Base-by-base conservation (phyloP, 2,888 invertebrate genomes). In the Arge pagana region DNA sequence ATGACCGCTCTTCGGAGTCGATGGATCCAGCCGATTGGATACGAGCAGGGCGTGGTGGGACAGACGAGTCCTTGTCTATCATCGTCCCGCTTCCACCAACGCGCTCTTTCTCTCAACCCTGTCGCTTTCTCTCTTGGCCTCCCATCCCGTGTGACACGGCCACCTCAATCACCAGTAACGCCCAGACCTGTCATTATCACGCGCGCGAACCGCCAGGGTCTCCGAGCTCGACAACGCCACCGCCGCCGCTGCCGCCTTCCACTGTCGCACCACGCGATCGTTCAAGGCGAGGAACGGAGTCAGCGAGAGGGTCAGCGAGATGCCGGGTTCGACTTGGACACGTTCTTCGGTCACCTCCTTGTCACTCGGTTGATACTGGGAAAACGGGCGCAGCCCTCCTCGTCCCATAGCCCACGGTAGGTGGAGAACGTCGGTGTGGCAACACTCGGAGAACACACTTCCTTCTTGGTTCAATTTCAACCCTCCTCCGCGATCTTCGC, bases 171-270 rank as follows among this genome's bases (percentile, higher is more conserved):
- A 73, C 70, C 62, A 63, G 62, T 64, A 67, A 70, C 70, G 68
- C 71, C 70, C 63, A 67, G 65, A 67, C 70, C 76, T 72, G 72
- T 73, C 74, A 74, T 74, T 75, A 75, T 75, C 76, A 75, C 75
- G 70, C 73, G 70, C 35, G 21, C 33, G 30, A n/a, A 45, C 45
- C 35, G 33, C 33, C 45, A 35, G 33, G 31, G 35, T 33, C 13
- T 35, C n/a, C n/a, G n/a, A n/a, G n/a, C n/a, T n/a, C n/a, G n/a
- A n/a, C n/a, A n/a, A n/a, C 45, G 45, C 31, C 45, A 23, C 33
- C 23, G 31, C 33, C 42, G 30, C 11, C 18, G 6, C 41, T 28
- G 6, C n/a, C 13, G 19, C 31, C 31, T 28, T 21, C 26, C 43
- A 33, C 31, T 35, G 33, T 30, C 21, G 45, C 50, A 52, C 48